Evolutionary conservation across 2,113 vertebrate genomes (phyloP).

Genomic region (Recurvirostra avosetta): DNA sequence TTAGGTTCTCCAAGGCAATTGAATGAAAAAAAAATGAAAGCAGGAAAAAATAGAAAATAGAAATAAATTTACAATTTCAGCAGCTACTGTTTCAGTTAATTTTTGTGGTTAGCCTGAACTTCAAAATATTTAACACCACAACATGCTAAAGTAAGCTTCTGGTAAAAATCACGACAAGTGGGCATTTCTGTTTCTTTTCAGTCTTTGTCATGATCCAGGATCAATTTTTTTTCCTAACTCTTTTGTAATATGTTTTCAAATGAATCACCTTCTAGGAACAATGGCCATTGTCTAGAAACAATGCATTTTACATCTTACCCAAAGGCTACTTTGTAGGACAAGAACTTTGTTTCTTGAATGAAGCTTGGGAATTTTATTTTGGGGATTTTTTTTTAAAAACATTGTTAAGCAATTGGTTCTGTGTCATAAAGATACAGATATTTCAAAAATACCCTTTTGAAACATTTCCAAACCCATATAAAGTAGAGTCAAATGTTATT

Average conservation of each 20-base stretch:
- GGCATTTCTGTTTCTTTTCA: background rate
- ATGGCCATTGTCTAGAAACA: too few relatives aligned
- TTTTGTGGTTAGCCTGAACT: background rate
- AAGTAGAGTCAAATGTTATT: background rate
- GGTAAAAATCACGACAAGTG: background rate
- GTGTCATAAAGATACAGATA: background rate
- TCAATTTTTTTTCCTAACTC: background rate
- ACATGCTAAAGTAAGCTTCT: background rate
- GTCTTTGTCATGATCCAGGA: background rate
- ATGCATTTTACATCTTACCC: background rate
- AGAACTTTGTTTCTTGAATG: background rate
- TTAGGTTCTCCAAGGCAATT: background rate
- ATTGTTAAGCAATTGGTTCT: background rate
- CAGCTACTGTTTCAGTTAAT: background rate
- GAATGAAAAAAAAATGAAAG: background rate
- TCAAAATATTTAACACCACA: background rate
- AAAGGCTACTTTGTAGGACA: background rate
- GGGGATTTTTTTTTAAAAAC: background rate
- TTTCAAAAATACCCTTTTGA: background rate
- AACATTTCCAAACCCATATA: background rate
- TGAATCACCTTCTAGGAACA: background rate
- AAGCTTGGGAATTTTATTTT: too few relatives aligned
- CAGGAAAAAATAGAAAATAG: background rate
- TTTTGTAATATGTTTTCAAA: background rate
- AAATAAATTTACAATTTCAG: background rate